Percentiles rank a stretch among this genome's conserved stretches.
phyloP scores from a whole-genome alignment of 2,113 vertebrate genomes.

The Taurulus bubalis region DNA sequence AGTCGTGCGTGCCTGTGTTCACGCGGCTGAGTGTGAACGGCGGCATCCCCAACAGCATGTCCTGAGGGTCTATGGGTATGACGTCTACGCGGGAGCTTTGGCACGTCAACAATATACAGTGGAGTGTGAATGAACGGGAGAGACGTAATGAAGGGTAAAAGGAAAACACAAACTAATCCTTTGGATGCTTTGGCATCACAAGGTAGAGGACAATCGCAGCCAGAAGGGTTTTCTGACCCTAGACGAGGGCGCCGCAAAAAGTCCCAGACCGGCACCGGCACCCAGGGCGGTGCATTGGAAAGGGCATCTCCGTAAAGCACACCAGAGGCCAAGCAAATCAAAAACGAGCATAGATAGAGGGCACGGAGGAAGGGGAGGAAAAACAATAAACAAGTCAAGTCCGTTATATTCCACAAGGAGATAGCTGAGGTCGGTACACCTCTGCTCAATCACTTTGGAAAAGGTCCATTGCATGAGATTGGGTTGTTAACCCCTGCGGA shows the following conservation, averaged over 20 bases:
- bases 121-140: conserved; percentile 29
- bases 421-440: conserved; percentile 68
- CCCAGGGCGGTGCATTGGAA: conserved; percentile 50
- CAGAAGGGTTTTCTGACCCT: conserved; percentile 59
- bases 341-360: conserved; percentile 63
- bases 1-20: conserved; percentile 47
- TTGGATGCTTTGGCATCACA: conserved; percentile 39
- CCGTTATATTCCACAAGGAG: conserved; percentile 59
- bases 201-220: conserved; percentile 62
- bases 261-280: conserved; percentile 49
- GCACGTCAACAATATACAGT: conserved; percentile 37
- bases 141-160: not conserved
- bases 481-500: conserved; percentile 68
- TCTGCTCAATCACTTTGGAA: conserved; percentile 60
- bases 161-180: conserved; percentile 58
- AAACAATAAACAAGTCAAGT: conserved; percentile 71
- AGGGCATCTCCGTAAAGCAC: conserved; percentile 67
- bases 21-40: conserved; percentile 37
- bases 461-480: conserved; percentile 38
- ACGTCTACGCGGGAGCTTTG: conserved; percentile 33
- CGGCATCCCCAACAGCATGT: conserved; percentile 54
- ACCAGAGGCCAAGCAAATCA: conserved; percentile 63
- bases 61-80: conserved; percentile 54
- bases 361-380: conserved; percentile 35
- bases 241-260: conserved; percentile 36